phyloP scores from a whole-genome alignment of 2,113 vertebrate species.

The Poecilia latipinna region DNA sequence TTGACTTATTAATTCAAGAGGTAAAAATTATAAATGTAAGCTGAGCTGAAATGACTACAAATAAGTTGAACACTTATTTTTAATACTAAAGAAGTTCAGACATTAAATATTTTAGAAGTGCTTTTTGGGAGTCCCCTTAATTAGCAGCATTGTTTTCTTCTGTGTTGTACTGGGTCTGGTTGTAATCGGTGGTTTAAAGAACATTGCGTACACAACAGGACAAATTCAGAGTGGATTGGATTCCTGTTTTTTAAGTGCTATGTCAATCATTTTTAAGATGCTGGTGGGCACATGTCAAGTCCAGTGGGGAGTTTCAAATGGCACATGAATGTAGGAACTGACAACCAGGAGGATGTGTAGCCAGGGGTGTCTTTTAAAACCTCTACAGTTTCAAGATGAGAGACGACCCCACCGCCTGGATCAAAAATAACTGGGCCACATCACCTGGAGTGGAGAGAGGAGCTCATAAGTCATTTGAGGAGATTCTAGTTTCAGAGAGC shows the following conservation, averaged over 20 bases:
- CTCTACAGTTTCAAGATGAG: constrained; percentile 38
- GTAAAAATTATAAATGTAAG: neutral
- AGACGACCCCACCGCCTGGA: constrained; percentile 2
- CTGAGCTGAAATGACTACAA: too few relatives aligned
- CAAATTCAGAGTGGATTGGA: constrained; percentile 1
- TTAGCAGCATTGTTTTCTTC: neutral
- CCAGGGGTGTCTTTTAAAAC: constrained; percentile 29
- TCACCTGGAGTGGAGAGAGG: constrained; percentile 5
- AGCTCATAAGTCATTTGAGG: constrained; percentile 9
- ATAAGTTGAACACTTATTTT: too few relatives aligned
- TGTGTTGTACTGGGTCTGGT: neutral
- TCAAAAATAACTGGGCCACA: constrained; percentile 53
- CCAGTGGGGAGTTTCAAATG: constrained; percentile 5
- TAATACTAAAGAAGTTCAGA: too few relatives aligned
- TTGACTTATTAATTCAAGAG: neutral
- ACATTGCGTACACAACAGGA: constrained; percentile 9
- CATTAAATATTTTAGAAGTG: neutral
- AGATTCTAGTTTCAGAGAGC: constrained; percentile 23
- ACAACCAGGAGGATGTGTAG: constrained; percentile 24
- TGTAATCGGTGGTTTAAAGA: neutral
- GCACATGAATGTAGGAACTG: constrained; percentile 13
- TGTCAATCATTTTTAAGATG: neutral
- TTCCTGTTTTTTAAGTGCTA: neutral
- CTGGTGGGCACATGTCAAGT: neutral
- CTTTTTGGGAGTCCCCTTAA: too few relatives aligned